phyloP scores from a whole-genome alignment of 2,888 invertebrate species.

The Campopleginae sp. region DNA sequence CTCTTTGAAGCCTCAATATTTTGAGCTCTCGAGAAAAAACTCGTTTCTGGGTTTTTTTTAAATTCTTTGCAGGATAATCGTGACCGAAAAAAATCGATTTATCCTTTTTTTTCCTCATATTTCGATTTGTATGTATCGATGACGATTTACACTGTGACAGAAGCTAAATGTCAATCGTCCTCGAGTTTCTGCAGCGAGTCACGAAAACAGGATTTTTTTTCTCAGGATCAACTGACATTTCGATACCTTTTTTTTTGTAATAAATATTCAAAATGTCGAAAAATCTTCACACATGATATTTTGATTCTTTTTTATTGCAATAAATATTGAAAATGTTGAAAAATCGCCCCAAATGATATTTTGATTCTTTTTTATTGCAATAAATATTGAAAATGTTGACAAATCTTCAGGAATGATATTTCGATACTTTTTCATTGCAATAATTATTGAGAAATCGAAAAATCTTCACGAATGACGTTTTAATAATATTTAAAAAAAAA shows the following conservation, averaged over 20 bases:
- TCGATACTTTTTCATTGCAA: background rate
- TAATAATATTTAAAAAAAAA: background rate
- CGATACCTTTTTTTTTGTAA: too few species aligned
- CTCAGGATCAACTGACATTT: too few species aligned
- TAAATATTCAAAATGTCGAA: too few species aligned
- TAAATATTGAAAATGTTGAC: background rate
- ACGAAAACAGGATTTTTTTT: too few species aligned
- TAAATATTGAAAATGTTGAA: background rate
- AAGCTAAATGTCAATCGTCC: background rate
- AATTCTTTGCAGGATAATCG: background rate
- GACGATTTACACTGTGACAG: background rate
- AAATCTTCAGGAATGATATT: background rate
- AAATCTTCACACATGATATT: too few species aligned
- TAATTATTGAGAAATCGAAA: background rate
- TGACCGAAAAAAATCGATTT: background rate
- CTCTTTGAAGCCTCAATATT: constrained; percentile 19
- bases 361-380: background rate
- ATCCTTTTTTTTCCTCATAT: background rate
- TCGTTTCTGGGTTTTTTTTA: background rate
- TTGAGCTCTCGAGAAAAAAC: background rate
- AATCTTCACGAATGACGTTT: background rate
- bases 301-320: background rate
- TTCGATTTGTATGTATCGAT: background rate
- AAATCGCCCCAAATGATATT: background rate
- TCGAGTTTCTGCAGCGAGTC: background rate